These are phyloP conservation scores for Callospermophilus lateralis DNA, from an alignment of 2,113 vertebrate species.

Conservation along the genomic window DNA sequence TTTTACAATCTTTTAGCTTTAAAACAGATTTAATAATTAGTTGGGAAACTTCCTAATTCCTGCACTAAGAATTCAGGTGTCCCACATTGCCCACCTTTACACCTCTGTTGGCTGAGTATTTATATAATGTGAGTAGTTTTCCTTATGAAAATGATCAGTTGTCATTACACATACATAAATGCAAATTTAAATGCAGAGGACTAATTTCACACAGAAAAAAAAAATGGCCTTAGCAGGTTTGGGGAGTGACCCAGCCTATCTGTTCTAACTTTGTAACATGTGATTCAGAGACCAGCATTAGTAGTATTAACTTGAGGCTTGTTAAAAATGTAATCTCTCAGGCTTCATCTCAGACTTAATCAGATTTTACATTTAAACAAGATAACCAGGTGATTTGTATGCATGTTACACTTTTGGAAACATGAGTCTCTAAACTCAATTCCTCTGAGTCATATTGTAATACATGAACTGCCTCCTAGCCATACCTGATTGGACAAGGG, in stretches of 20 bases:
- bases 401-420: slow-evolving; percentile 6
- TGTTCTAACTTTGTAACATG: background rate
- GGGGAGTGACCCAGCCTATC: background rate
- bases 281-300: background rate
- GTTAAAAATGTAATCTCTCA: slow-evolving; percentile 37
- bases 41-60: background rate
- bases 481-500: background rate
- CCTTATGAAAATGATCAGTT: background rate
- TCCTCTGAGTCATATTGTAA: background rate
- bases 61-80: background rate
- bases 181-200: background rate
- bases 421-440: background rate
- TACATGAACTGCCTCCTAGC: background rate
- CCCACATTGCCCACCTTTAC: accelerated
- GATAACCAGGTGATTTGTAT: background rate
- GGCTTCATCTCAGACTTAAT: background rate
- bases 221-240: background rate
- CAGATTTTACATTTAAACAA: slow-evolving; percentile 50
- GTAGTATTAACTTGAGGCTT: background rate
- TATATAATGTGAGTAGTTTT: background rate
- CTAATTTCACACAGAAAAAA: background rate
- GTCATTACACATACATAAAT: background rate
- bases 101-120: background rate
- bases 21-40: background rate
- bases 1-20: background rate